Evolutionary conservation across 2,888 invertebrate genomes (phyloP).

Genomic region (Pseudolycoriella hygida): DNA sequence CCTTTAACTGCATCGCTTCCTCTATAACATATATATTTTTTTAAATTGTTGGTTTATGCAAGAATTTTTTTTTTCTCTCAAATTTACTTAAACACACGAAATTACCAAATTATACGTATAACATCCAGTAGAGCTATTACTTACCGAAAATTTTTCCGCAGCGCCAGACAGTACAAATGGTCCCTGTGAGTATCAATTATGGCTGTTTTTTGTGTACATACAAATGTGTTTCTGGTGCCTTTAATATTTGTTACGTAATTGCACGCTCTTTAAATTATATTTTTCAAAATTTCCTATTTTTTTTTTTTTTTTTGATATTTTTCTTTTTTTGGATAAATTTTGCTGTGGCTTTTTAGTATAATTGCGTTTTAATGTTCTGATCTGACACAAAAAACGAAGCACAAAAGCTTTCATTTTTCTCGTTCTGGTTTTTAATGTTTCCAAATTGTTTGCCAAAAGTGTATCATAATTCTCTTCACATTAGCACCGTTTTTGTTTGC

Average conservation of each 20-base stretch:
- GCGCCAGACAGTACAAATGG: conserved; percentile 74
- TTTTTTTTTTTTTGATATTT: neutral
- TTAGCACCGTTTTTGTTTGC: too few relatives aligned
- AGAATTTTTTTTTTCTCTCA: too few relatives aligned
- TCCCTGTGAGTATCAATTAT: conserved; percentile 59
- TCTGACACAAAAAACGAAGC: too few relatives aligned
- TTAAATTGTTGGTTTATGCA: too few relatives aligned
- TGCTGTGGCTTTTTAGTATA: neutral
- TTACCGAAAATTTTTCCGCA: conserved; percentile 34
- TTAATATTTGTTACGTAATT: conserved; percentile 1
- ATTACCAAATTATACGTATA: too few relatives aligned
- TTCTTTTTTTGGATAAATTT: neutral
- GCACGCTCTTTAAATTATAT: conserved; percentile 1
- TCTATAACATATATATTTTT: too few relatives aligned
- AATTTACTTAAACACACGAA: too few relatives aligned
- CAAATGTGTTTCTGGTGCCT: neutral
- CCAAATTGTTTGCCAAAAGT: too few relatives aligned
- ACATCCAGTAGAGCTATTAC: neutral
- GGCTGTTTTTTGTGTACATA: neutral
- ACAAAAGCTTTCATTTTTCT: too few relatives aligned
- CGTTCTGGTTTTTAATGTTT: too few relatives aligned
- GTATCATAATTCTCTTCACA: too few relatives aligned
- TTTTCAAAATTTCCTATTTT: neutral
- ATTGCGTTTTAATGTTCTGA: neutral
- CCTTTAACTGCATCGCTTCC: too few relatives aligned